phyloP scores from a whole-genome alignment of 2,113 vertebrate genomes.

The Rafetus swinhoei region DNA sequence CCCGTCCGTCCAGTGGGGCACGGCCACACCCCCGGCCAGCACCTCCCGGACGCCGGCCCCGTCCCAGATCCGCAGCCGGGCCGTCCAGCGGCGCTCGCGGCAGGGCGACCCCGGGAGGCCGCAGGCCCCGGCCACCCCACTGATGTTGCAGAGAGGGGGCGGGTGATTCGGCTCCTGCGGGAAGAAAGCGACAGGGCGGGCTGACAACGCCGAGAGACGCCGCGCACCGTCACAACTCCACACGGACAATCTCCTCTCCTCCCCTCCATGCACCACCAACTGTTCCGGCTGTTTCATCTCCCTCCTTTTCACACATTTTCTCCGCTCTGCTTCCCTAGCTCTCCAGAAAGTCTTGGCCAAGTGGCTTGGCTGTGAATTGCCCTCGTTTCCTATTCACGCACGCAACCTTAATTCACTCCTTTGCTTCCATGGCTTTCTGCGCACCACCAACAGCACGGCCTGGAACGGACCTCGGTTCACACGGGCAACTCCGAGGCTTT shows the following conservation, averaged over 20 bases:
- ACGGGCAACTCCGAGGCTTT: too few relatives aligned
- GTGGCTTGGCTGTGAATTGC: not conserved
- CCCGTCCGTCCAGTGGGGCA: conserved; percentile 67
- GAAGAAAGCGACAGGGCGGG: not conserved
- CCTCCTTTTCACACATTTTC: too few relatives aligned
- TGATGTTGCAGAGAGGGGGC: not conserved
- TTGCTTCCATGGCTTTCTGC: too few relatives aligned
- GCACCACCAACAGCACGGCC: too few relatives aligned
- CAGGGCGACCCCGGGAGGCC: not conserved
- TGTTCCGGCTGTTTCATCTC: too few relatives aligned
- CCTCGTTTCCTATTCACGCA: not conserved
- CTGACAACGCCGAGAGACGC: too few relatives aligned
- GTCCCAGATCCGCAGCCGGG: conserved; percentile 74
- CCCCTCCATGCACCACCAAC: too few relatives aligned
- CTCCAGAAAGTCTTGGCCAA: not conserved
- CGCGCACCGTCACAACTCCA: too few relatives aligned
- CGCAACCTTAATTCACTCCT: too few relatives aligned
- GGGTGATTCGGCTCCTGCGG: not conserved
- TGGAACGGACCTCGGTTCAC: too few relatives aligned
- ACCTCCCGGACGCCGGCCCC: conserved; percentile 76
- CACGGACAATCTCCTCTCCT: too few relatives aligned
- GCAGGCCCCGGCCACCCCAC: not conserved
- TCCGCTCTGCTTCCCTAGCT: not conserved
- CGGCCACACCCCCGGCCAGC: conserved; percentile 66
- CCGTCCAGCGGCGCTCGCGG: conserved; percentile 63